A percentile compares a stretch with the other conserved stretches of the same genome.
Evolutionary conservation across 2,888 invertebrate genomes (phyloP).

Genomic region (Drosophila prostipennis): DNA sequence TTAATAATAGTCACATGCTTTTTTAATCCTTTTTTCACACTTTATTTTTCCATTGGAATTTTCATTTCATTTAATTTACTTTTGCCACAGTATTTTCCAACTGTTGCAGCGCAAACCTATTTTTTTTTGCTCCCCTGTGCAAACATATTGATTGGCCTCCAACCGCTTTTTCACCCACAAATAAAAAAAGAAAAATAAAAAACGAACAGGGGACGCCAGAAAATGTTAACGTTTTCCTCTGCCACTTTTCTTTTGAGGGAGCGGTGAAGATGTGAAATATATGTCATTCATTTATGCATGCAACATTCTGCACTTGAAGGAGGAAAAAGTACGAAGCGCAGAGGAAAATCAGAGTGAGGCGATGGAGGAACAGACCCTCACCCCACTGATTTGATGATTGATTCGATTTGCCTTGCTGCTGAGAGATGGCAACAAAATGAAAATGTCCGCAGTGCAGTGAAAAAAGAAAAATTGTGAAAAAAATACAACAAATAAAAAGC

Average conservation of each 20-base stretch:
- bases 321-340: neutral
- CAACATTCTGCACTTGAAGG: slow-evolving; percentile 29
- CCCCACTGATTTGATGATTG: slow-evolving; percentile 41
- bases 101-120: slow-evolving; percentile 14
- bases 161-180: slow-evolving; percentile 21
- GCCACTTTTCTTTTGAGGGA: slow-evolving; percentile 6
- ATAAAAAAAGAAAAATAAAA: neutral
- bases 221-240: slow-evolving; percentile 23
- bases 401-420: slow-evolving; percentile 38
- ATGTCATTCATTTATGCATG: slow-evolving; percentile 46
- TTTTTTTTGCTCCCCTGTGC: slow-evolving; percentile 6
- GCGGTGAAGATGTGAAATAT: slow-evolving; percentile 30
- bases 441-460: slow-evolving; percentile 55
- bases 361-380: slow-evolving; percentile 7
- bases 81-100: slow-evolving; percentile 1
- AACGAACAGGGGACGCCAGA: neutral
- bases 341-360: neutral
- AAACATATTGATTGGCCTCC: slow-evolving; percentile 34
- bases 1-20: neutral
- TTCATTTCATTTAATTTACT: neutral
- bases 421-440: slow-evolving; percentile 40
- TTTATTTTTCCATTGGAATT: neutral
- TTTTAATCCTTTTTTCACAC: neutral
- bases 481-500: neutral
- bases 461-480: neutral